These are phyloP conservation scores for Desmophyllum pertusum DNA, from an alignment of 92 coral and sea anemone genomes.

Conservation along the genomic window DNA sequence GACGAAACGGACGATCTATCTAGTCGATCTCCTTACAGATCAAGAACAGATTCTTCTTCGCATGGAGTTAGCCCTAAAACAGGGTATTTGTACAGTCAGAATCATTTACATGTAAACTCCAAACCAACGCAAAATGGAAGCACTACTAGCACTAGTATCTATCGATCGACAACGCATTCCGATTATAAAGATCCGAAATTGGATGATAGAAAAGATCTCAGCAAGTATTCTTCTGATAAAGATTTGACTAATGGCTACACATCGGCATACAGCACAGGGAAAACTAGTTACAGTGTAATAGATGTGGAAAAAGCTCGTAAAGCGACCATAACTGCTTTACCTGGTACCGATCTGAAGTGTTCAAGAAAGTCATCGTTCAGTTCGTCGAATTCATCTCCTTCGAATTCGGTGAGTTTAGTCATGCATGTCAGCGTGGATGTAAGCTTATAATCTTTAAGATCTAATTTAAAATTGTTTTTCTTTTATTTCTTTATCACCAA, in stretches of 20 bases:
- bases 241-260: background rate
- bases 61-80: background rate
- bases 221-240: background rate
- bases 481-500: background rate
- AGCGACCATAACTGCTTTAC: slow-evolving; percentile 36
- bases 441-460: background rate
- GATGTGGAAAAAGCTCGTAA: slow-evolving; percentile 24
- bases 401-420: slow-evolving; percentile 34
- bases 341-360: slow-evolving; percentile 29
- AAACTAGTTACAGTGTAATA: background rate
- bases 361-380: slow-evolving; percentile 21
- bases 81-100: background rate
- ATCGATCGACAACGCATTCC: slow-evolving; percentile 34
- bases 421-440: background rate
- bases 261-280: background rate
- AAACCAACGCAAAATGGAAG: background rate
- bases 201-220: background rate
- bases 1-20: background rate
- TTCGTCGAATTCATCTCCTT: slow-evolving; percentile 44
- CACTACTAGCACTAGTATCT: background rate
- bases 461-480: too few species aligned
- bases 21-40: background rate
- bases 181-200: slow-evolving; percentile 17
- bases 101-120: background rate
- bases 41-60: background rate